Percentiles rank a stretch among this genome's conserved stretches.
Evolutionary conservation across 2,888 invertebrate genomes (phyloP).

Genomic region (Alitta virens): DNA sequence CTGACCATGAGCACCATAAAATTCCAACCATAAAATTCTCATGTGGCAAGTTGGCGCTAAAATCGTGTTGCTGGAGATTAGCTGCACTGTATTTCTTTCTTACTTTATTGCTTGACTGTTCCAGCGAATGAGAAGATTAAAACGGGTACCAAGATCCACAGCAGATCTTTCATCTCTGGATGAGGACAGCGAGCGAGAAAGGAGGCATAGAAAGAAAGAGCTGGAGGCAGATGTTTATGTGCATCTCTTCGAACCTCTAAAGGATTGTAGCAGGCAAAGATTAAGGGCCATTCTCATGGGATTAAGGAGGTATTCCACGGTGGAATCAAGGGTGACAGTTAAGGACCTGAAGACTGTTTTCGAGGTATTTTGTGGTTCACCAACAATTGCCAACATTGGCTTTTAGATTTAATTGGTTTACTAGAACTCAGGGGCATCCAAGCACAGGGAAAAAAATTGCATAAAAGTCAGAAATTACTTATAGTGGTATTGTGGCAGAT

Average conservation of each 20-base stretch:
- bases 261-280: slow-evolving; percentile 44
- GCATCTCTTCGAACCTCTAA: slow-evolving; percentile 24
- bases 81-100: no score
- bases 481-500: no score
- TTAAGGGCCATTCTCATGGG: slow-evolving; percentile 49
- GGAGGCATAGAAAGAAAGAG: background rate
- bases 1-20: no score
- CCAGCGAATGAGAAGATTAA: background rate
- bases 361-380: no score
- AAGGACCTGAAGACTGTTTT: slow-evolving; percentile 36
- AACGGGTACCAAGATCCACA: background rate
- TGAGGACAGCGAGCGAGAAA: background rate
- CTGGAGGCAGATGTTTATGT: slow-evolving; percentile 7
- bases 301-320: slow-evolving; percentile 43
- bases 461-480: no score
- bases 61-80: no score
- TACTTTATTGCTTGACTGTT: background rate
- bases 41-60: no score
- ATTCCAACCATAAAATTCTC: no score
- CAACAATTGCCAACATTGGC: no score
- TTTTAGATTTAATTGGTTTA: no score
- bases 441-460: no score
- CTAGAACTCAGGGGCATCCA: no score
- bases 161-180: slow-evolving; percentile 1
- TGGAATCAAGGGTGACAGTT: slow-evolving; percentile 39